Evolutionary conservation across 1,140 invertebrate genomes (phyloP), one percentile per base, ranked within the genome.

Genomic region (Caerostris darwini): DNA sequence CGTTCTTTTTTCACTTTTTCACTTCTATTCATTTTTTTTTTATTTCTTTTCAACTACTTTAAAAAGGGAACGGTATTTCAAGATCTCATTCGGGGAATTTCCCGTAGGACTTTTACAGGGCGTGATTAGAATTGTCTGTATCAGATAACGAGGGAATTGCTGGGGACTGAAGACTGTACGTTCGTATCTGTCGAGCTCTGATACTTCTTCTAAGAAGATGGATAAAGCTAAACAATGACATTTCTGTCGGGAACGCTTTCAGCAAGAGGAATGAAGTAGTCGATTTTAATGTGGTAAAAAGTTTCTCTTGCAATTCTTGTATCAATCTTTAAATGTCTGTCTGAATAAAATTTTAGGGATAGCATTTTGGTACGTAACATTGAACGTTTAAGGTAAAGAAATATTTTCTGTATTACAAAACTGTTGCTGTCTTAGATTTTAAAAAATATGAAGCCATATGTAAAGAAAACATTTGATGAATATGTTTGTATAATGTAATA

Each of bases 91-190:
- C 64, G 86, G 34, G 34, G 59, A 64, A 88, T 88, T 88, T 88
- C 86, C 86, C 86, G 56, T 3, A 61, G 86, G 86, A 59, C 61
- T 88, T 67, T 53, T 53, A 88, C 57, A 5, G 50, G n/a, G 10
- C 34, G 58, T 88, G 86, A 88, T 88, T 67, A 88, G 58, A 88
- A 88, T 88, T 64, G 86, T 53, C 86, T 67, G 86, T 61, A 17
- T 88, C 86, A 7, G 5, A 88, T 67, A 67, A 88, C 50, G 86
- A 88, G 58, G 58, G 56, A 57, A 57, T 83, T 57, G 81, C 53
- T 83, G 56, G 82, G 10, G 4, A 17, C 82, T 0, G 54, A 34
- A 81, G 4, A 34, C 5, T 6, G 71, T 50, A 61, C 59, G 19
- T 7, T 64, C 61, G 61, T 7, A 64, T 19, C 34, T 34, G 34